Base-by-base conservation (phyloP, 2,113 vertebrate species). In the Centropus unirufus region DNA sequence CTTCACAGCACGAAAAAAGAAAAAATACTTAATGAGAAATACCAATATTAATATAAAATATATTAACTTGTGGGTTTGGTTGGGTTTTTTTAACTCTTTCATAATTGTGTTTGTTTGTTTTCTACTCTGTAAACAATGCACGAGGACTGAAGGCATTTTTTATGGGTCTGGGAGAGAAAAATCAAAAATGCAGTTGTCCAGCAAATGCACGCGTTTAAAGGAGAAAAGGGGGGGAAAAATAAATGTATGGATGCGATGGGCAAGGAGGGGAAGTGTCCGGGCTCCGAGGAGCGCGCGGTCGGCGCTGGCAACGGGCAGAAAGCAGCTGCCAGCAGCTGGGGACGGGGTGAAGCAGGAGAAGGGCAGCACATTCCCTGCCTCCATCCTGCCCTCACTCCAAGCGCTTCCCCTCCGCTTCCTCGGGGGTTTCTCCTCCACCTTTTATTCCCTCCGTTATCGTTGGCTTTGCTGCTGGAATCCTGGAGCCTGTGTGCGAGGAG, bases 31-130 rank as follows among this genome's bases (percentile, higher is more conserved):
- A 95, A 96, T 97, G 97, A 97, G 98, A 98, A 97, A 97, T 98
- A 98, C 96, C 98, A 98, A 98, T 98, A 98, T 98, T 98, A 97
- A 97, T 98, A 97, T 96, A 98, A 98, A 98, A 98, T 98, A 98
- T 98, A 98, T 98, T 98, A 98, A 98, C 94, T 97, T 94, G 66
- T 55, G 66, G 92, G 20, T 12, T 26, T 46, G 44, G 44, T 46
- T 46, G 16, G 16, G 1, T 1, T 70, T 92, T 97, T 95, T 95
- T 95, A 92, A 64, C 89, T 84, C 93, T 98, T 97, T 97, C 96
- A 97, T 96, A 89, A 93, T 69, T 70, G 95, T 97, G 92, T 91
- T 82, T 62, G 91, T 59, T 93, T 96, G 92, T 96, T 94, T 96
- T 96, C 92, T 79, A 57, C 94, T 98, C 97, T 98, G 98, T 98